Evolutionary conservation across 2,113 vertebrate genomes (phyloP).

Genomic region (Phalacrocorax carbo): DNA sequence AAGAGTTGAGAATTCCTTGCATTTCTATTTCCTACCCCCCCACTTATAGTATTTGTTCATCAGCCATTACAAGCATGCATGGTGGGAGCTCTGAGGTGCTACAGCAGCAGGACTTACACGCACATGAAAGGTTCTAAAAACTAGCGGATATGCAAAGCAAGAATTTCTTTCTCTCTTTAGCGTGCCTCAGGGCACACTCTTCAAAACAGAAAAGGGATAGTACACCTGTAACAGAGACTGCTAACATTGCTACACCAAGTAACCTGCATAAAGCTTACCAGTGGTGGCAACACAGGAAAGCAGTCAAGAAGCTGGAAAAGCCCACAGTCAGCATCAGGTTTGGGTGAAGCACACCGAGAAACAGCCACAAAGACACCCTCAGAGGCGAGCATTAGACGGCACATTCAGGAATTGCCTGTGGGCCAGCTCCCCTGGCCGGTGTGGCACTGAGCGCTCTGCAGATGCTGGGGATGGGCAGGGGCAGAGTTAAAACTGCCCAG

Average conservation of each 20-base stretch:
- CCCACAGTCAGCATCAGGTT: fast-evolving
- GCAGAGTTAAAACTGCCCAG: not conserved
- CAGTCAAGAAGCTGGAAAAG: not conserved
- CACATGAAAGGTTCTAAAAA: not conserved
- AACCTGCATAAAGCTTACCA: not conserved
- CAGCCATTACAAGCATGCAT: not conserved
- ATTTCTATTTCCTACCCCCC: too few relatives aligned
- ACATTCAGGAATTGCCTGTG: not conserved
- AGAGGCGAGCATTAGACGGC: not conserved
- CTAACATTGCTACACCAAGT: too few relatives aligned
- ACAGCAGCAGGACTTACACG: not conserved
- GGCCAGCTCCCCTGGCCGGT: fast-evolving
- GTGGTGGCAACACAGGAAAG: not conserved
- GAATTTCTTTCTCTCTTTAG: not conserved
- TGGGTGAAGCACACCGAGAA: fast-evolving
- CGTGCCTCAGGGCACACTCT: not conserved
- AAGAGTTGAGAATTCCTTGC: not conserved
- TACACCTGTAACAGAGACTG: not conserved
- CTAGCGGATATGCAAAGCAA: not conserved
- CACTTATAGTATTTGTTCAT: not conserved
- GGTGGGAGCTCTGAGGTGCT: not conserved
- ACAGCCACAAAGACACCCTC: not conserved
- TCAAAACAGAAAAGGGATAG: not conserved
- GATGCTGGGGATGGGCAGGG: too few relatives aligned
- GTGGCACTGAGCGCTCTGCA: fast-evolving